A percentile compares a stretch with the other conserved stretches of the same genome.
Conservation (phyloP, 2,797 vertebrate species). For the Fundulus diaphanus region DNA sequence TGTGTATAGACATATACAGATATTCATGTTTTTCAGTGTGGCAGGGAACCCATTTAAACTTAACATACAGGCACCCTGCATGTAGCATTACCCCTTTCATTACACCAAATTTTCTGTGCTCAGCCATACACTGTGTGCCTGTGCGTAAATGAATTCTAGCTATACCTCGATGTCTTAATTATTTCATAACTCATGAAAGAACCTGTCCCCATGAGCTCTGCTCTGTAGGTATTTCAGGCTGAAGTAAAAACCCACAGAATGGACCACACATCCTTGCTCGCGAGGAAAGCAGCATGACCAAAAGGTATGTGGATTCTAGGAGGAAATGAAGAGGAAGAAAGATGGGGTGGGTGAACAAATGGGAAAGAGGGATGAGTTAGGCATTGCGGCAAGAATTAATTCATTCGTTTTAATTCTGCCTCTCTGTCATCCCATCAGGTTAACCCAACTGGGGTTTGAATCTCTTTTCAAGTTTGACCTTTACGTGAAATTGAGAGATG, state of each 20-base stretch:
- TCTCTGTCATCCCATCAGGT: constrained; percentile 35
- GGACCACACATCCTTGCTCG: constrained; percentile 10
- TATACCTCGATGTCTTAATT: constrained; percentile 56
- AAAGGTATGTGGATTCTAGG: not conserved
- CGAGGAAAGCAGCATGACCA: constrained; percentile 5
- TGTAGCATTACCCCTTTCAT: constrained; percentile 3
- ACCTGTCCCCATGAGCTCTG: constrained; percentile 33
- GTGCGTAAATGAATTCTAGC: not conserved
- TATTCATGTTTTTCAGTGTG: not conserved
- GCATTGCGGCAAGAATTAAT: constrained; percentile 14
- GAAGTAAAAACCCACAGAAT: constrained; percentile 40
- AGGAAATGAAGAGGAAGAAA: not conserved
- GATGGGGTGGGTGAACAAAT: not conserved
- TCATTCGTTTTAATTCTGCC: not conserved
- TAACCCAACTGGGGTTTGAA: constrained; percentile 18
- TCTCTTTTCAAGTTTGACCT: constrained; percentile 26
- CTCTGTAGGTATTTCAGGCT: constrained; percentile 29
- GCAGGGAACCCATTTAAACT: not conserved
- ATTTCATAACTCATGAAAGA: constrained; percentile 32
- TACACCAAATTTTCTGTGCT: not conserved
- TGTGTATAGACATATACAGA: too few species aligned
- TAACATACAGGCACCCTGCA: not conserved
- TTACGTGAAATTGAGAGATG: constrained; percentile 29
- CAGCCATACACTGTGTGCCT: not conserved
- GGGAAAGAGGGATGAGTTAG: not conserved